phyloP scores from a whole-genome alignment of 92 coral and sea anemone genomes.

The Zoanthus sociatus region DNA sequence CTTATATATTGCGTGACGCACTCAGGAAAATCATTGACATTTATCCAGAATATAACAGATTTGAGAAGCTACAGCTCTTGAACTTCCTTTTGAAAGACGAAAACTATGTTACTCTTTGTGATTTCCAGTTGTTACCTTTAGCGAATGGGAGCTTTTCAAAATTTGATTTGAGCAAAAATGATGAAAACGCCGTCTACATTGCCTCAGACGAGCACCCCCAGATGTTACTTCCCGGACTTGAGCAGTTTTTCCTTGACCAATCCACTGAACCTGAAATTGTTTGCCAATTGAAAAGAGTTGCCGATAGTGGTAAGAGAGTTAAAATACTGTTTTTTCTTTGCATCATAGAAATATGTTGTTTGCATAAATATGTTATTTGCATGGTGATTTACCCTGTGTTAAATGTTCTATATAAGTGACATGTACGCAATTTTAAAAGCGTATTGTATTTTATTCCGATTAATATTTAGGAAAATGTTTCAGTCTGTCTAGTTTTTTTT shows the following conservation, averaged over 20 bases:
- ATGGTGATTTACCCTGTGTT: too few species aligned
- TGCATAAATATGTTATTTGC: too few species aligned
- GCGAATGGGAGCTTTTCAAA: constrained; percentile 57
- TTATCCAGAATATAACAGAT: constrained; percentile 9
- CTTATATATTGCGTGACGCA: constrained; percentile 50
- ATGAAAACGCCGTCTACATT: constrained; percentile 61
- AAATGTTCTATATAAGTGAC: too few species aligned
- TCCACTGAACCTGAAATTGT: constrained; percentile 41
- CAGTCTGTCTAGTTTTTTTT: too few species aligned
- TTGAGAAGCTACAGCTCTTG: constrained; percentile 70
- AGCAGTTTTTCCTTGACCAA: constrained; percentile 61
- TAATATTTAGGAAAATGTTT: too few species aligned
- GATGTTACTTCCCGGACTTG: constrained; percentile 72
- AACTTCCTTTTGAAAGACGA: constrained; percentile 68
- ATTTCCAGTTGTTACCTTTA: constrained; percentile 75
- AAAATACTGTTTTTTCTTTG: neutral
- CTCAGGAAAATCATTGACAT: constrained; percentile 42
- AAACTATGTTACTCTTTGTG: constrained; percentile 56
- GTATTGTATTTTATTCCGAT: too few species aligned
- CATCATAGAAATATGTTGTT: too few species aligned
- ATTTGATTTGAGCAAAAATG: constrained; percentile 53
- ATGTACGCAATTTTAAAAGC: too few species aligned
- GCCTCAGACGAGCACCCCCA: constrained; percentile 67
- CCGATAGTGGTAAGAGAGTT: constrained; percentile 50
- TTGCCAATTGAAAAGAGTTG: constrained; percentile 49